Evolutionary conservation across 2,113 vertebrate genomes (phyloP).

Genomic region (Cynopterus brachyotis): DNA sequence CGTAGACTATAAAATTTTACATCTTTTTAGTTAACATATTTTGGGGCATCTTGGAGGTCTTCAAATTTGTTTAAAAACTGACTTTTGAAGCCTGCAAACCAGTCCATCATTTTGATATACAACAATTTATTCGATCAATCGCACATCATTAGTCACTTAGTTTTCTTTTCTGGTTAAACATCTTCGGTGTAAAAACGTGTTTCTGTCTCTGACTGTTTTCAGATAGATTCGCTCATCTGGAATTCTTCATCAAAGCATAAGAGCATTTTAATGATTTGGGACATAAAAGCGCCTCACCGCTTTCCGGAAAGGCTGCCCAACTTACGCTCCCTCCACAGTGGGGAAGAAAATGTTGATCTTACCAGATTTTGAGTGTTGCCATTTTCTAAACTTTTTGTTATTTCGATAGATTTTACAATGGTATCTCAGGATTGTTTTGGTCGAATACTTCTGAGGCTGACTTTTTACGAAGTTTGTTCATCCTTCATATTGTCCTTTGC

Average conservation of each 20-base stretch:
- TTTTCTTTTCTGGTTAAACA: not conserved
- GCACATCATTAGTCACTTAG: not conserved
- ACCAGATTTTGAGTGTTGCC: not conserved
- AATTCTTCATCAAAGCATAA: not conserved
- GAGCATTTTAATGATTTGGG: conserved; percentile 11
- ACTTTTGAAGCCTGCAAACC: not conserved
- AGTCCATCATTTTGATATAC: not conserved
- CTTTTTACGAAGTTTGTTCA: not conserved
- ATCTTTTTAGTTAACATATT: not conserved
- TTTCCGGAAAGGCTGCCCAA: not conserved
- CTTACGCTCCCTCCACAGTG: not conserved
- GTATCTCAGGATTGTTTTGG: not conserved
- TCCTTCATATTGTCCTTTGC: not conserved
- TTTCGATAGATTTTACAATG: not conserved
- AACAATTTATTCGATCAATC: not conserved
- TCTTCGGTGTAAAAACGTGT: not conserved
- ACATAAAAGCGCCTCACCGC: not conserved
- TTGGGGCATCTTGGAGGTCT: not conserved
- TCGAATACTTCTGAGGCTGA: not conserved
- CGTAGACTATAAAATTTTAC: not conserved
- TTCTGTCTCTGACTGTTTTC: not conserved
- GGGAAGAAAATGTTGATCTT: not conserved
- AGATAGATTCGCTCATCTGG: not conserved
- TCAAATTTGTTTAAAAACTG: not conserved
- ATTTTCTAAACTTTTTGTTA: conserved; percentile 38